Base-by-base conservation (phyloP, 2,888 invertebrate genomes). In the Plebejus melissa region DNA sequence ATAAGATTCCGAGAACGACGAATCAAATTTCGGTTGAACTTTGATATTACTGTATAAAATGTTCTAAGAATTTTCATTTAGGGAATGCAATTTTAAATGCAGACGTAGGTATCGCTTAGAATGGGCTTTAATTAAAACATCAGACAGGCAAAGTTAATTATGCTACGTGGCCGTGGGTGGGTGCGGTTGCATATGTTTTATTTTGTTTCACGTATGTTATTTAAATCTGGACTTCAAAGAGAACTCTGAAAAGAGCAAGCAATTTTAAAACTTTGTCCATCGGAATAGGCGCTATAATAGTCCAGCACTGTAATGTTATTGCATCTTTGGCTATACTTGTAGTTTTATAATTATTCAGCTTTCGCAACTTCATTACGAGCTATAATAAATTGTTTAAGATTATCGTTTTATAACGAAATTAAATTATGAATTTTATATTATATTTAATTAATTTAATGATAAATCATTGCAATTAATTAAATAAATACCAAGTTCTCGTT, bases 41-140 rank as follows among this genome's bases (percentile, higher is more conserved):
- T 72, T 54, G 32, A 72, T 54, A 71, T 71, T 5, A 11, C 28
- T 0, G 4, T 38, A 28, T 16, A 36, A 74, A 74, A 74, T 41
- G 16, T 58, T 74, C 46, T 7, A 74, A 36, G 65, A 41, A 41
- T 46, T 50, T n/a, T 32, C 58, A 60, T 74, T 60, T 60, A 46
- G 46, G 41, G 60, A 74, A 60, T 13, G 60, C 60, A 74, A 58
- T 60, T 65, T 32, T 13, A 32, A 65, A 74, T 74, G 60, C 74
- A 74, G 38, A 74, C 41, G 58, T 74, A 46, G 58, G 38, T 54
- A 36, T 70, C 32, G 70, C 36, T 32, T 57, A 41, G 69, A 75
- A 70, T 57, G 57, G 75, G 69, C 82, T 82, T 87, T 88, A 88
- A 91, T 91, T 90, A 90, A 89, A 90, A 88, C 84, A 85, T 88